A percentile compares a stretch with the other conserved stretches of the same genome.
phyloP scores from a whole-genome alignment of 2,113 vertebrate genomes.

The Pantherophis guttatus region DNA sequence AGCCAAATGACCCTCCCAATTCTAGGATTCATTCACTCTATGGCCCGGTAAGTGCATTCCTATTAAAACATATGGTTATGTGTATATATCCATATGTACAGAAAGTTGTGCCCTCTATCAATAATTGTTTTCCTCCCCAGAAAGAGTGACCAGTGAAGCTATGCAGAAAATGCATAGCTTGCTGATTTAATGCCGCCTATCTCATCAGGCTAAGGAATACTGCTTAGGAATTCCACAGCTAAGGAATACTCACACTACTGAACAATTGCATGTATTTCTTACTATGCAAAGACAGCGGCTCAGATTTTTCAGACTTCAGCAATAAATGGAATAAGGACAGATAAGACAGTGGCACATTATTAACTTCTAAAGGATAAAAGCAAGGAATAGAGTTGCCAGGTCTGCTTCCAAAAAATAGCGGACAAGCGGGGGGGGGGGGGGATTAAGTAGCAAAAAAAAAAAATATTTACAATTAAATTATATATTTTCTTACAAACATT shows the following conservation, averaged over 20 bases:
- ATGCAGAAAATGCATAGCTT: background rate
- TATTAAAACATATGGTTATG: background rate
- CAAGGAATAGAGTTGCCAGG: background rate
- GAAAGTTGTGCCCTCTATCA: background rate
- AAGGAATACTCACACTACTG: background rate
- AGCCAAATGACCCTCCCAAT: background rate
- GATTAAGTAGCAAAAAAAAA: too few species aligned
- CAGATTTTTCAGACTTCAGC: background rate
- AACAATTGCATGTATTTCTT: background rate
- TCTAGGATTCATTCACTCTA: background rate
- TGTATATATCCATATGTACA: background rate
- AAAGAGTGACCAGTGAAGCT: slow-evolving; percentile 1
- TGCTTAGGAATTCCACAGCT: background rate
- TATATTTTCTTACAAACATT: too few species aligned
- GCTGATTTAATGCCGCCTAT: background rate
- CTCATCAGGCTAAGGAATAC: background rate
- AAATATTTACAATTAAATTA: too few species aligned
- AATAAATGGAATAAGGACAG: background rate
- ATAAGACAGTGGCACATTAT: background rate
- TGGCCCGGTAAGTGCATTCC: background rate
- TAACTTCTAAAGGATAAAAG: background rate
- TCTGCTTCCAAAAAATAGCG: too few species aligned
- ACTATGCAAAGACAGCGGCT: background rate
- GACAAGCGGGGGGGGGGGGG: too few species aligned
- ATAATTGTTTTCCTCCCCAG: background rate